Conservation (phyloP, 2,113 vertebrate species). For the Orthonyx spaldingii region DNA sequence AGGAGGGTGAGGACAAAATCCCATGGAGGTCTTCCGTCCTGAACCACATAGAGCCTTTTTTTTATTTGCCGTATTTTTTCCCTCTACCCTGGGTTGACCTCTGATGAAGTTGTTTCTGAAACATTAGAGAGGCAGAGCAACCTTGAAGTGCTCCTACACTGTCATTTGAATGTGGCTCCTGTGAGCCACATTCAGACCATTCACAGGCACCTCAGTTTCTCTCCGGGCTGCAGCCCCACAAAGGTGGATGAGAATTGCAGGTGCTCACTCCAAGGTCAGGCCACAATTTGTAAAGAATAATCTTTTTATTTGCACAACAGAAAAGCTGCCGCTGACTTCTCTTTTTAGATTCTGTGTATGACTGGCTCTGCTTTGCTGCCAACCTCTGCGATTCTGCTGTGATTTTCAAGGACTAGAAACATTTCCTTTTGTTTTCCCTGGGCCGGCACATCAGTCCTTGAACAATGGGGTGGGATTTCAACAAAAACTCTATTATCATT, state of each 20-base stretch:
- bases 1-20: not conserved
- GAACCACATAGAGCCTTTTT: not conserved
- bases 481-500: conserved; percentile 29
- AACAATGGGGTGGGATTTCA: conserved; percentile 17
- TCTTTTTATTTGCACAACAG: not conserved
- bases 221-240: not conserved
- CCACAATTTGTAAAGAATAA: not conserved
- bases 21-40: fast-evolving
- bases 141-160: too few relatives aligned
- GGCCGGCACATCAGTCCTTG: not conserved
- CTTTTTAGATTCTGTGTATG: not conserved
- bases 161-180: not conserved
- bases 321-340: not conserved
- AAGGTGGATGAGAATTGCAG: not conserved
- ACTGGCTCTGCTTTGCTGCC: not conserved
- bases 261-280: not conserved
- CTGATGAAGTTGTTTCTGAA: not conserved
- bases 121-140: not conserved
- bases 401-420: conserved; percentile 20
- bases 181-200: not conserved
- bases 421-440: conserved; percentile 28
- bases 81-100: not conserved
- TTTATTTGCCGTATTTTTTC: not conserved
- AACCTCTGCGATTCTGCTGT: not conserved
- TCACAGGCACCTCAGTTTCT: not conserved